phyloP scores from a whole-genome alignment of 2,113 vertebrate genomes.

The Garra rufa region DNA sequence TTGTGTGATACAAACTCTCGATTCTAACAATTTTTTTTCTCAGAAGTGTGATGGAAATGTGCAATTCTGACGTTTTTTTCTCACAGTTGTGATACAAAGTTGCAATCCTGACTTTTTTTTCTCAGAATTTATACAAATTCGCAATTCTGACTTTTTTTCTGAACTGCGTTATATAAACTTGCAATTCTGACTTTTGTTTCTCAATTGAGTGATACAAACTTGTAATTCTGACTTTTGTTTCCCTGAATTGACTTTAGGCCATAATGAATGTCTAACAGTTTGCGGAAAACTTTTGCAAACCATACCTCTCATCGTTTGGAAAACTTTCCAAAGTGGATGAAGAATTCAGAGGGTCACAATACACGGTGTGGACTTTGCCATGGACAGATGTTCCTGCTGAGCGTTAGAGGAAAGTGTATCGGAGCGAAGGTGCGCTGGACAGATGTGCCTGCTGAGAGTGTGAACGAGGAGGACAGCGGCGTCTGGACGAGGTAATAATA shows the following conservation, averaged over 20 bases:
- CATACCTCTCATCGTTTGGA: slow-evolving; percentile 9
- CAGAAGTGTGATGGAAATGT: no score
- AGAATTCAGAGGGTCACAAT: slow-evolving; percentile 7
- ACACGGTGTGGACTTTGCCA: slow-evolving; percentile 26
- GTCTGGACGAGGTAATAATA: slow-evolving; percentile 58
- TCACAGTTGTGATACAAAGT: no score
- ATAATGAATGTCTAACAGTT: slow-evolving; percentile 52
- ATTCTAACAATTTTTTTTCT: no score
- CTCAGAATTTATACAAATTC: no score
- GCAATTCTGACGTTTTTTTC: no score
- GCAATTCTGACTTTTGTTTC: no score
- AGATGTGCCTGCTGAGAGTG: slow-evolving; percentile 66
- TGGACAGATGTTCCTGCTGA: slow-evolving; percentile 43
- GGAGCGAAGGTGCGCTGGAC: slow-evolving; percentile 45
- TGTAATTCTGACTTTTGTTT: no score
- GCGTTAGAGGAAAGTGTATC: slow-evolving; percentile 35
- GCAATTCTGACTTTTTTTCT: no score
- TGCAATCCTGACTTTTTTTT: no score
- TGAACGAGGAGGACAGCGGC: slow-evolving; percentile 56
- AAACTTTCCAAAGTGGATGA: slow-evolving; percentile 16
- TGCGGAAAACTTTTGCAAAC: slow-evolving; percentile 49
- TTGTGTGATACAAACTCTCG: no score
- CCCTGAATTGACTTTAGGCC: background rate
- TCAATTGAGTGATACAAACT: no score
- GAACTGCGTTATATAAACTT: no score